These are phyloP conservation scores for Sigmodon hispidus DNA, from an alignment of 2,113 vertebrate genomes.

Conservation along the genomic window DNA sequence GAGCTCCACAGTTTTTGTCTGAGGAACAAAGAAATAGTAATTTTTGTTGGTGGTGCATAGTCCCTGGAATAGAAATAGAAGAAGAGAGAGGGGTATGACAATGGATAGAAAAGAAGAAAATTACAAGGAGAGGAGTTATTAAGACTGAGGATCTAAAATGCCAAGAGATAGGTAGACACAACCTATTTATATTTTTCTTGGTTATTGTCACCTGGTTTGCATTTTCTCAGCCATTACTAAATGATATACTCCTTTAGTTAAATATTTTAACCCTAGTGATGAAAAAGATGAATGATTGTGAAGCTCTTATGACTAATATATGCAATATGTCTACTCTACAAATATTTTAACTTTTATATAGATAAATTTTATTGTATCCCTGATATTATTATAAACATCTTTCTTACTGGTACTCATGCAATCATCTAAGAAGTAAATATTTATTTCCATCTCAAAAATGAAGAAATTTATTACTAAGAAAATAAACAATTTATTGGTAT, in stretches of 20 bases:
- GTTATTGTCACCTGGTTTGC: not conserved
- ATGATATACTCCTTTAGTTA: not conserved
- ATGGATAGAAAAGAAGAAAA: not conserved
- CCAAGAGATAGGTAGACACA: not conserved
- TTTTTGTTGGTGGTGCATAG: not conserved
- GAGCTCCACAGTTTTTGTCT: not conserved
- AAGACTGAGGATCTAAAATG: not conserved
- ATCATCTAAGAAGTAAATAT: not conserved
- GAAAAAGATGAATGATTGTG: not conserved
- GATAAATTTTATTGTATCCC: not conserved
- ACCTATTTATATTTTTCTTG: not conserved
- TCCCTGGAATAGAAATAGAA: not conserved
- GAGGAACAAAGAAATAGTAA: not conserved
- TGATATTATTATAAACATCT: not conserved
- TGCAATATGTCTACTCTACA: not conserved
- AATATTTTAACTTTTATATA: not conserved
- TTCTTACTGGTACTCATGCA: constrained; percentile 14
- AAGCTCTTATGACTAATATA: not conserved
- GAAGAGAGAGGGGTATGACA: too few species aligned
- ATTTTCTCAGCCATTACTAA: not conserved
- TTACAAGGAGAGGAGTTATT: fast-evolving
- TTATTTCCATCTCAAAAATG: not conserved
- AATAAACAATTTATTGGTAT: not conserved
- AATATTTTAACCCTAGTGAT: not conserved
- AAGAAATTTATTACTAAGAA: not conserved